Evolutionary conservation across 53 echinoderm and acorn worm genomes (phyloP), one percentile per base, ranked within the genome.

Genomic region (Paracentrotus lividus): DNA sequence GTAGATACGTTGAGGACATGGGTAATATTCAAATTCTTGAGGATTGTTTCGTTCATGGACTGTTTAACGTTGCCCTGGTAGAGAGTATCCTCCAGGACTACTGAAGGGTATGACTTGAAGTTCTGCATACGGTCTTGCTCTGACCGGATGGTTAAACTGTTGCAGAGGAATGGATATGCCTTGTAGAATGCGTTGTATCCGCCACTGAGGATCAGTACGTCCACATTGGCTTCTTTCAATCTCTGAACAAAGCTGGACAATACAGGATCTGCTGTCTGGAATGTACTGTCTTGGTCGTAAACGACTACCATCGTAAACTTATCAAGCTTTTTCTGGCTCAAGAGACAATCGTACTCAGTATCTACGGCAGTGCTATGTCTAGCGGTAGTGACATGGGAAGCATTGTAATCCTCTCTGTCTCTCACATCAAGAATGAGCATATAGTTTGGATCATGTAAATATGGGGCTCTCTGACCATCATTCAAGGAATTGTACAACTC

Each of bases 51-150:
- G 54, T 61, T 93, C 61, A 33, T 59, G 8, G 98, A 95, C 33
- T 98, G 98, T 47, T 94, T 90, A 4, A 93, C 97, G 40, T 94
- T 94, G 38, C 98, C 98, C 88, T 98, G 98, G 69, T 94, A 98
- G 5, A 98, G 96, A 55, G 93, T 95, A 15, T 91, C 97, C 85
- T 94, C 94, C 2, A 98, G 77, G 26, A 98, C 65, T 57, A 94
- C 93, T 13, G 98, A 98, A 53, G 98, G 98, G 52, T 98, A 97
- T 29, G 95, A 94, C 42, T 90, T 93, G 38, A 98, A 95, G 61
- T 94, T 52, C 43, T 45, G 64, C 85, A 84, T 88, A 20, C 98
- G 95, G 45, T 96, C 94, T 55, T 85, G 86, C 81, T 98, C 96
- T 33, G 92, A 95, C 52, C 93, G 54, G 16, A 98, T 94, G n/a